Conservation (phyloP, 2,888 invertebrate species). For the Acanthosoma haemorrhoidale region DNA sequence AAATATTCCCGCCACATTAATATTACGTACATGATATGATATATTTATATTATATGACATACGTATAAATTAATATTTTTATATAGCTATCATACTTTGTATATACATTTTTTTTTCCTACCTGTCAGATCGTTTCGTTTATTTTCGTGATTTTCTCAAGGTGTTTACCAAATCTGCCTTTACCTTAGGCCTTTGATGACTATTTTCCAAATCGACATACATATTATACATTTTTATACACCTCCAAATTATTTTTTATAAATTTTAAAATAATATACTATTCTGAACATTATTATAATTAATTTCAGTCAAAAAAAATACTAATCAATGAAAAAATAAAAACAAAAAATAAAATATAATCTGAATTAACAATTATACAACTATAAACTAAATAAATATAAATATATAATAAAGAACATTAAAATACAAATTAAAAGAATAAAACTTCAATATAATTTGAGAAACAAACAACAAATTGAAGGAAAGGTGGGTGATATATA, state of each 20-base stretch:
- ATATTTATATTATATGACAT: background rate
- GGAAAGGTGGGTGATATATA: background rate
- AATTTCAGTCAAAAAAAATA: constrained; percentile 26
- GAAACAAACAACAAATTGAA: constrained; percentile 19
- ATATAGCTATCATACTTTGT: no score
- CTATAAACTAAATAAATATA: constrained; percentile 22
- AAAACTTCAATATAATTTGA: background rate
- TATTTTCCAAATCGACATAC: background rate
- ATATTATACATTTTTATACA: background rate
- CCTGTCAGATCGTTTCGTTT: constrained; percentile 40
- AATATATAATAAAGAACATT: constrained; percentile 24
- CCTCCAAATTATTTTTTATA: constrained; percentile 19
- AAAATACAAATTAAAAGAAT: constrained; percentile 10
- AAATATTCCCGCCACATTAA: background rate
- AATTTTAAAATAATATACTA: constrained; percentile 6
- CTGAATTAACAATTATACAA: constrained; percentile 23
- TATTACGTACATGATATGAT: background rate
- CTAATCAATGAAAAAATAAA: constrained; percentile 14
- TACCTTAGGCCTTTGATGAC: constrained; percentile 10
- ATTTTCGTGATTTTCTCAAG: constrained; percentile 21
- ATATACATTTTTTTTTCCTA: no score
- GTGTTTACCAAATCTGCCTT: constrained; percentile 19
- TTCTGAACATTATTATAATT: constrained; percentile 15
- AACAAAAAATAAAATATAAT: constrained; percentile 28
- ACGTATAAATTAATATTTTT: constrained; percentile 1